Evolutionary conservation across 2,113 vertebrate genomes (phyloP), one percentile per base, ranked within the genome.

Genomic region (Neotragus pygmaeus): DNA sequence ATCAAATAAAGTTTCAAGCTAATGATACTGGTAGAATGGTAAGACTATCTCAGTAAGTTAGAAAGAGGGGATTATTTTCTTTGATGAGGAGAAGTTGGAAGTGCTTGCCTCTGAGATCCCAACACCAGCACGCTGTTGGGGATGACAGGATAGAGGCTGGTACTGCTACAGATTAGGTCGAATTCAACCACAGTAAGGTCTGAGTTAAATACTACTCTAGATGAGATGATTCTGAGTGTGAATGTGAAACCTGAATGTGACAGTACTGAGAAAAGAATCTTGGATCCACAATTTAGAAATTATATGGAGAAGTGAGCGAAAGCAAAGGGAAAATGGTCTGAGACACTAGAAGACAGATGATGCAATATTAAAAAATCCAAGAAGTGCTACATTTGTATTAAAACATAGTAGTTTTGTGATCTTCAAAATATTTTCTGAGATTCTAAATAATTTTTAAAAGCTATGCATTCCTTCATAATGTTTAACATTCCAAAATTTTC

Each of bases 401-500:
- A 70, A 81, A 53, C 9, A 62, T 10, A 89, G 17, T 14, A 11
- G 4, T 57, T 75, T 70, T 12, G 43, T 70, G 10, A 15, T 51
- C 49, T 88, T 84, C 33, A 27, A 88, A 53, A 53, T 84, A 78
- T 88, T 58, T 88, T 17, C 13, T 84, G 55, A 77, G 33, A 77
- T 84, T 89, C 25, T 30, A 58, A 39, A 58, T 25, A 49, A 57
- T 62, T 83, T 90, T 91, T 39, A 19, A 87, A 84, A 89, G 49
- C n/a, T 80, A 16, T 75, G 16, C 62, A 13, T 64, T 33, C 49
- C 19, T 13, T 88, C 27, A 84, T 16, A n/a, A 47, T 60, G 33
- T 55, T 82, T 77, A 75, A 33, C 75, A 88, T 55, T 30, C 45
- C 47, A 96, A 81, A 36, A 12, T 47, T 57, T 88, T 91, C 39